Percentiles rank a stretch among this genome's conserved stretches.
phyloP scores from a whole-genome alignment of 2,113 vertebrate species.

The Nycticorax nycticorax region DNA sequence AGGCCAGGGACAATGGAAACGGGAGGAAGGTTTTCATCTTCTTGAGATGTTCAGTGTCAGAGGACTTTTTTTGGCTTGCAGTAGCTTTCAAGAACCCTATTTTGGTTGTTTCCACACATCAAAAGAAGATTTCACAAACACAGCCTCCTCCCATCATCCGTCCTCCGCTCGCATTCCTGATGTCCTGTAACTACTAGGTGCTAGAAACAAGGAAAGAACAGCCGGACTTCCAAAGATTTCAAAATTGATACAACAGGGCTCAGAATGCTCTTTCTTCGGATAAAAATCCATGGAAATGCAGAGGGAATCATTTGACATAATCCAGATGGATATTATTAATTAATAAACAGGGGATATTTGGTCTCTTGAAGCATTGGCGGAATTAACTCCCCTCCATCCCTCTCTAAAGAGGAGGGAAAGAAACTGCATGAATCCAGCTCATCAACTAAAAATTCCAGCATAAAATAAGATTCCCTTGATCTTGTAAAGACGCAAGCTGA shows the following conservation, averaged over 20 bases:
- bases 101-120: conserved; percentile 34
- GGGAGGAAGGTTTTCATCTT: conserved; percentile 56
- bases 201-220: conserved; percentile 28
- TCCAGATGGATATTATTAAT: conserved; percentile 58
- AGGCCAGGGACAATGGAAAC: conserved; percentile 46
- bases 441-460: conserved; percentile 33
- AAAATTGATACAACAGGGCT: neutral
- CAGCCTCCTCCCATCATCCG: conserved; percentile 41
- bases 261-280: neutral
- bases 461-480: conserved; percentile 43
- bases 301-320: neutral
- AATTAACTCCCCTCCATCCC: conserved; percentile 37
- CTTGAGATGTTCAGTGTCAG: conserved; percentile 42
- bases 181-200: conserved; percentile 46
- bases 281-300: neutral
- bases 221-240: conserved; percentile 33
- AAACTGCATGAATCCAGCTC: conserved; percentile 8
- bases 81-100: conserved; percentile 25
- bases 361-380: neutral
- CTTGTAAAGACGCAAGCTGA: conserved; percentile 21
- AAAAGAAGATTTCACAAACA: conserved; percentile 34
- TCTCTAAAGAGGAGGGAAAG: conserved; percentile 9
- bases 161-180: conserved; percentile 23
- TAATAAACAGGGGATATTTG: conserved; percentile 38
- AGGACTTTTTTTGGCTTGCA: conserved; percentile 43